These are phyloP conservation scores for Leucania comma DNA, from an alignment of 2,888 invertebrate species.

Conservation along the genomic window DNA sequence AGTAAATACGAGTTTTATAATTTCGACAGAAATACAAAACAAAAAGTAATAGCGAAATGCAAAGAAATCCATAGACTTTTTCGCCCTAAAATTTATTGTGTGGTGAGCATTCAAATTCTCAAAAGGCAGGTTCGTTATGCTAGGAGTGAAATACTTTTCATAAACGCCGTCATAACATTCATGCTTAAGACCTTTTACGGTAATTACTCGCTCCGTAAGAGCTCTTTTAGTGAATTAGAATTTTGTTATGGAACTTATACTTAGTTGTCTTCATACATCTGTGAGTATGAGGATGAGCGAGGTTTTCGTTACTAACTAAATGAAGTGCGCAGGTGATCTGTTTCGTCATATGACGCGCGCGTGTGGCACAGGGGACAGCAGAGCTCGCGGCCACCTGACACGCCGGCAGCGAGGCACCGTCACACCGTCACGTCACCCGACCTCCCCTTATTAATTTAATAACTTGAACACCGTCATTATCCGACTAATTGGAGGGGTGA, in stretches of 20 bases:
- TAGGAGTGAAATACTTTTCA: constrained; percentile 87
- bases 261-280: constrained; percentile 82
- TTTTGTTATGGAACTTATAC: constrained; percentile 86
- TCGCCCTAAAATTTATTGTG: constrained; percentile 81
- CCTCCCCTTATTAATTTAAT: constrained; percentile 90
- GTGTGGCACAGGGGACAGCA: constrained; percentile 45
- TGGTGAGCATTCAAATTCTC: constrained; percentile 82
- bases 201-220: constrained; percentile 84
- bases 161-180: constrained; percentile 90
- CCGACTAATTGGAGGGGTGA: constrained; percentile 89
- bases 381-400: constrained; percentile 73
- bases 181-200: constrained; percentile 89
- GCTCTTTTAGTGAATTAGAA: constrained; percentile 85
- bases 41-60: constrained; percentile 55
- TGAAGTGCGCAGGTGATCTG: neutral
- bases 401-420: constrained; percentile 72
- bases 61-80: constrained; percentile 75
- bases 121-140: constrained; percentile 80
- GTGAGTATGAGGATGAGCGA: constrained; percentile 56
- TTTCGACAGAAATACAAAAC: constrained; percentile 64
- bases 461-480: constrained; percentile 89
- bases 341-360: constrained; percentile 21
- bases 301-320: constrained; percentile 8
- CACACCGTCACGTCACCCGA: constrained; percentile 73
- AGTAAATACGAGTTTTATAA: constrained; percentile 73